Evolutionary conservation across 2,797 vertebrate species (phyloP).

Genomic region (Macroramphosus scolopax): DNA sequence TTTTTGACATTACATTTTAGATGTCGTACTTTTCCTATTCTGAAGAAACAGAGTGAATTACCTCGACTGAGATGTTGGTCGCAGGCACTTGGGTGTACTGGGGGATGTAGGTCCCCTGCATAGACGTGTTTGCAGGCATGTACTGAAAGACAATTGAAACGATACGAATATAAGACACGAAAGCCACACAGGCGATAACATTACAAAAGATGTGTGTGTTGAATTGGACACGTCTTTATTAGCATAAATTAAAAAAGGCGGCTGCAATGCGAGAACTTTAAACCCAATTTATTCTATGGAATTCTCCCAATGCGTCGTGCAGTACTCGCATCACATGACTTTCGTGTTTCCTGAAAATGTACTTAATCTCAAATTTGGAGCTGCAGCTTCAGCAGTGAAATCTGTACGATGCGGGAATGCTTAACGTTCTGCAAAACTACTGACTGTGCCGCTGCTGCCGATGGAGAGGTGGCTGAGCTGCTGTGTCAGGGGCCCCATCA

Average conservation of each 20-base stretch:
- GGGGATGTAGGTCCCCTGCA: slow-evolving; percentile 90
- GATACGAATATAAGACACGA: neutral
- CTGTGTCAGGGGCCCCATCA: slow-evolving; percentile 89
- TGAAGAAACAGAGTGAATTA: slow-evolving; percentile 59
- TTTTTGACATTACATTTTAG: slow-evolving; percentile 6
- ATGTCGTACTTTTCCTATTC: too few relatives aligned
- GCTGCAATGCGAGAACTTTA: neutral
- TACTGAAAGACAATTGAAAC: slow-evolving; percentile 74
- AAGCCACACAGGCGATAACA: neutral
- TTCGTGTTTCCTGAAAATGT: too few relatives aligned
- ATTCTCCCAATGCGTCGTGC: too few relatives aligned
- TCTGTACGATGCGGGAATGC: too few relatives aligned
- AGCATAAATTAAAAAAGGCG: neutral
- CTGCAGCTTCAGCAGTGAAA: neutral
- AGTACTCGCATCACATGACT: too few relatives aligned
- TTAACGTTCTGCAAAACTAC: slow-evolving; percentile 22
- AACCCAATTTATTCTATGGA: too few relatives aligned
- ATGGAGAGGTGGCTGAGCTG: slow-evolving; percentile 92
- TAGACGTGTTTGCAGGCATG: slow-evolving; percentile 83
- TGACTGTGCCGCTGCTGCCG: slow-evolving; percentile 86
- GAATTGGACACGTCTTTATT: slow-evolving; percentile 1
- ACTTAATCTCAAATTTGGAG: too few relatives aligned
- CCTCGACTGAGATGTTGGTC: slow-evolving; percentile 86
- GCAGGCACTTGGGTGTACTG: slow-evolving; percentile 89
- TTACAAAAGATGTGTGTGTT: neutral